phyloP scores from a whole-genome alignment of 2,797 vertebrate genomes.

The Phalanger gymnotis region DNA sequence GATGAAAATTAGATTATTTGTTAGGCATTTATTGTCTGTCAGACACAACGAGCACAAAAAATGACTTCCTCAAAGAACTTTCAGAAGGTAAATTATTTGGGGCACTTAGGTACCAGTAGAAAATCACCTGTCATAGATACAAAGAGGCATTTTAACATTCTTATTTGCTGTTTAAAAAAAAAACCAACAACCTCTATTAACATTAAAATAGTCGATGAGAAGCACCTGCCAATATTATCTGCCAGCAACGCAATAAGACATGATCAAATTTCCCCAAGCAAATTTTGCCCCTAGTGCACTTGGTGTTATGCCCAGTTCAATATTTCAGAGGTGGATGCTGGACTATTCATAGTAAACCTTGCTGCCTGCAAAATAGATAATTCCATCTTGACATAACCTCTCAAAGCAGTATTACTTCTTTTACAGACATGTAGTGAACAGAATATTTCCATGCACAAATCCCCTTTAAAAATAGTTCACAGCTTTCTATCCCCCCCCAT shows the following conservation, averaged over 20 bases:
- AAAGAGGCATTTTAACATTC: slow-evolving; percentile 51
- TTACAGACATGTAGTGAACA: slow-evolving; percentile 26
- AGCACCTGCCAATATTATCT: background rate
- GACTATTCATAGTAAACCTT: slow-evolving; percentile 39
- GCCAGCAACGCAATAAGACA: slow-evolving; percentile 10
- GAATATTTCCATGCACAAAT: slow-evolving; percentile 36
- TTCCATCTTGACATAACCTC: slow-evolving; percentile 45
- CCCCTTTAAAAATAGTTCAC: background rate
- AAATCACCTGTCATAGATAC: slow-evolving; percentile 12
- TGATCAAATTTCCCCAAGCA: slow-evolving; percentile 37
- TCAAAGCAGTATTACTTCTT: slow-evolving; percentile 44
- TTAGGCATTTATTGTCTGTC: background rate
- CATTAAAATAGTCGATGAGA: slow-evolving; percentile 49
- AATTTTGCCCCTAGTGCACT: background rate
- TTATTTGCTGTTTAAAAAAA: slow-evolving; percentile 55
- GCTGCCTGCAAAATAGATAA: slow-evolving; percentile 40
- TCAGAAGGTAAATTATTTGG: background rate
- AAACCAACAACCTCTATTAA: background rate
- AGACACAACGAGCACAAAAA: background rate
- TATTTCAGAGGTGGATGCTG: slow-evolving; percentile 10
- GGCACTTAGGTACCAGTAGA: slow-evolving; percentile 10
- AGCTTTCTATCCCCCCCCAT: background rate
- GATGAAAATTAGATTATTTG: background rate
- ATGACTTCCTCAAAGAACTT: slow-evolving; percentile 28
- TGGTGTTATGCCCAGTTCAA: slow-evolving; percentile 23